Conservation (phyloP, 2,113 vertebrate species). For the Aspiorhynchus laticeps region DNA sequence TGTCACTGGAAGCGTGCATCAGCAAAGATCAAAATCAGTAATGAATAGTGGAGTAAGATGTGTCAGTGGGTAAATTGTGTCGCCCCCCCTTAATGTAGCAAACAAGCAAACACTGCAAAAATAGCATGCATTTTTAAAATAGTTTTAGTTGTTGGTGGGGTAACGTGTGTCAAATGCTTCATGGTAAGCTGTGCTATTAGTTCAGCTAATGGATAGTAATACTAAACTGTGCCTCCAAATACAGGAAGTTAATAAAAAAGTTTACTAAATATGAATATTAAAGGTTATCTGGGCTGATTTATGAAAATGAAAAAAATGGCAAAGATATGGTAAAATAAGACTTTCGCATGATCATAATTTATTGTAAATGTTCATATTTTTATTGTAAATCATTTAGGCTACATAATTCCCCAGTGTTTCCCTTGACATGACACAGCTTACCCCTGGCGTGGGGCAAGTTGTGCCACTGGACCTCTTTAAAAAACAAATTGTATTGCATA, state of each 20-base stretch:
- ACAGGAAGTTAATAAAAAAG: not conserved
- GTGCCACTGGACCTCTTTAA: not conserved
- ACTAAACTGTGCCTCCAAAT: slow-evolving; percentile 2
- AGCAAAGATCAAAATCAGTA: slow-evolving; percentile 19
- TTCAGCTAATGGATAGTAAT: not conserved
- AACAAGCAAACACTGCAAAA: not conserved
- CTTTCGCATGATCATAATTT: not conserved
- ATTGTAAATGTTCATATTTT: not conserved
- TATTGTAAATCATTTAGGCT: not conserved
- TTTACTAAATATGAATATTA: not conserved
- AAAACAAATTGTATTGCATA: not conserved
- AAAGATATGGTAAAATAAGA: not conserved
- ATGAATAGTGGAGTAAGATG: not conserved
- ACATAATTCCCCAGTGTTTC: not conserved
- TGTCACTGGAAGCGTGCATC: slow-evolving; percentile 6
- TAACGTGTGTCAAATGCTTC: not conserved
- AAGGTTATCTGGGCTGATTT: not conserved
- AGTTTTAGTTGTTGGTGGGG: not conserved
- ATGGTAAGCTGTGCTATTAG: not conserved
- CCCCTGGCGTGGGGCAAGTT: not conserved
- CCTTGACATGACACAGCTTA: not conserved
- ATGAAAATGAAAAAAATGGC: not conserved
- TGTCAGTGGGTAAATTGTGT: not conserved
- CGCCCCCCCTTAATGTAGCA: not conserved
- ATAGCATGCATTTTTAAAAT: not conserved